These are phyloP conservation scores for Opisthograptis luteolata DNA, from an alignment of 2,888 invertebrate genomes.

Conservation along the genomic window DNA sequence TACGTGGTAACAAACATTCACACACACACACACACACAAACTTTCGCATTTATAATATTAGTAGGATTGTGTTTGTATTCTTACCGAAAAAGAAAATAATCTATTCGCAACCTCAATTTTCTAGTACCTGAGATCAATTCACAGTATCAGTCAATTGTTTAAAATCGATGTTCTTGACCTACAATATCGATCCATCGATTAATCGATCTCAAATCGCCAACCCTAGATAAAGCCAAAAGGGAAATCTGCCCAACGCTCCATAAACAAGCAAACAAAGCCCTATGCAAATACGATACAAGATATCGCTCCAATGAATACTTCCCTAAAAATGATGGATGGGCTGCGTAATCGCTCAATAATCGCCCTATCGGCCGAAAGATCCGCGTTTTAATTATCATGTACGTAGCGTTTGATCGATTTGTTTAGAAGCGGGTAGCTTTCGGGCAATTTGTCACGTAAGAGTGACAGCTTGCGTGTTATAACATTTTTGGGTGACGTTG, in stretches of 20 bases:
- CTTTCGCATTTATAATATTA: no score
- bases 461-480: slow-evolving; percentile 22
- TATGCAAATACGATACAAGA: slow-evolving; percentile 26
- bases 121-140: no score
- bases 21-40: no score
- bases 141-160: no score
- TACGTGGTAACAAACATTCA: no score
- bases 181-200: no score
- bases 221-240: background rate
- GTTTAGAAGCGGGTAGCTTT: slow-evolving; percentile 22
- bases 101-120: no score
- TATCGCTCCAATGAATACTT: slow-evolving; percentile 28
- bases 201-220: no score
- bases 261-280: slow-evolving; percentile 26
- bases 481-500: slow-evolving; percentile 17
- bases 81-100: no score
- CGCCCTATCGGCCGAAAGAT: slow-evolving; percentile 38
- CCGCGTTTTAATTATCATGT: slow-evolving; percentile 35
- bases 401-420: slow-evolving; percentile 36
- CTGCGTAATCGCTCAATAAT: slow-evolving; percentile 33
- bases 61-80: no score
- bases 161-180: no score
- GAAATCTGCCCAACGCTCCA: slow-evolving; percentile 24
- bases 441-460: slow-evolving; percentile 19
- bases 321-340: slow-evolving; percentile 31